These are phyloP conservation scores for Rhadina sibilatrix DNA, from an alignment of 2,113 vertebrate genomes.

Conservation along the genomic window DNA sequence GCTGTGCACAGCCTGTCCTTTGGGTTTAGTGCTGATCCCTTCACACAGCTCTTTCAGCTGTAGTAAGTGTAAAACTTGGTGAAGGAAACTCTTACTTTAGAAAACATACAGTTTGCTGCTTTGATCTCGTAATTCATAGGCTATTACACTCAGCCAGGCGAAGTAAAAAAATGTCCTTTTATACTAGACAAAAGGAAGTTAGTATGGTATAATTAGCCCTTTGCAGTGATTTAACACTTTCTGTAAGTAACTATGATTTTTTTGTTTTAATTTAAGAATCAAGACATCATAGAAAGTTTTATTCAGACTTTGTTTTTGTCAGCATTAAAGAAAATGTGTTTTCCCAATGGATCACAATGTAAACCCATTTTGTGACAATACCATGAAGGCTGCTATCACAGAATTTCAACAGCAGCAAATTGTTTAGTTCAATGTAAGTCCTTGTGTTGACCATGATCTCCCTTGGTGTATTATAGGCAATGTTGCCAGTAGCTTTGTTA, in stretches of 20 bases:
- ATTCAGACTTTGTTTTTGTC: constrained; percentile 36
- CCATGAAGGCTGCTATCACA: background rate
- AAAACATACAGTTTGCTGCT: constrained; percentile 79
- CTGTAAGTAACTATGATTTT: constrained; percentile 52
- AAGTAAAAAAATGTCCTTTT: constrained; percentile 70
- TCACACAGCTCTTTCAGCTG: constrained; percentile 84
- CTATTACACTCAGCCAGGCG: constrained; percentile 76
- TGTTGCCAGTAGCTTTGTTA: background rate
- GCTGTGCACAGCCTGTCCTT: constrained; percentile 84
- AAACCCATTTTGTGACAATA: background rate
- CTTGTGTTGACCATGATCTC: background rate
- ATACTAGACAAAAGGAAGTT: constrained; percentile 64
- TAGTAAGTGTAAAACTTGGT: constrained; percentile 88
- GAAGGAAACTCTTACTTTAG: constrained; percentile 85
- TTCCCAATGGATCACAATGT: background rate
- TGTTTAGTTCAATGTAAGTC: background rate
- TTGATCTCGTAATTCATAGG: constrained; percentile 82
- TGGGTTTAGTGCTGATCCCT: constrained; percentile 91
- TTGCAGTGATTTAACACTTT: constrained; percentile 60
- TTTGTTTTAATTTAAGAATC: constrained; percentile 41
- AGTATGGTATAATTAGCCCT: constrained; percentile 69
- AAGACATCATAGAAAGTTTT: constrained; percentile 28
- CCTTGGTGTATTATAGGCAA: background rate
- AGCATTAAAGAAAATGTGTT: constrained; percentile 21
- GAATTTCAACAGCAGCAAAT: constrained; percentile 28